Base-by-base conservation (phyloP, 2,797 vertebrate species). In the Garrulus glandarius region DNA sequence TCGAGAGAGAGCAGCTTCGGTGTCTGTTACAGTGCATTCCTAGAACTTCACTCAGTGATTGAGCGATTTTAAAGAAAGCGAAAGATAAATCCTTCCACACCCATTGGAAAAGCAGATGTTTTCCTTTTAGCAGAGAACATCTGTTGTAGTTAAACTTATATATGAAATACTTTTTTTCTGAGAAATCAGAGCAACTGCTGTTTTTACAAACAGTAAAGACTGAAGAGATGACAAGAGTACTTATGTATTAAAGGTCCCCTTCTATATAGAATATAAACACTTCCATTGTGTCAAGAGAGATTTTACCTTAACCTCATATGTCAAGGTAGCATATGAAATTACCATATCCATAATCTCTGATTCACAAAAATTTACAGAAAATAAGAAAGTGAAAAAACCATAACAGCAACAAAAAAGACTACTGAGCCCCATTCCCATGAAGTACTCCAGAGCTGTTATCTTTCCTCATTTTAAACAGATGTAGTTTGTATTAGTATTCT, bases 31-130 rank as follows among this genome's bases (percentile, higher is more conserved):
- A 57, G 27, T 59, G 43, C 0, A 0, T 94, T 92, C 86, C 79
- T 91, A 96, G 91, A 93, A 95, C 74, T 93, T 80, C 78, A 29
- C 19, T 79, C 29, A 2, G 39, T 91, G 76, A 89, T 75, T 78
- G 88, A 74, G 32, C 0, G 8, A 68, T 70, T 92, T 84, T 84
- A 69, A 88, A 75, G 57, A 57, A 87, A 83, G 47, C 30, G 32
- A 46, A 95, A 94, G 78, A 85, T 74, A 60, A 91, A 90, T 95
- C 72, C 70, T 91, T 96, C 76, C 69, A 86, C 87, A 90, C 50
- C 68, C 50, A 24, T 70, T 92, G 87, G 56, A 92, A 87, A 85
- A 96, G 16, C 67, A 95, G 60, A 84, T 89, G 50, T 88, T 92
- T 83, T 95, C 76, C 72, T 89, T 80, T 93, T 56, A 80, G 59